A percentile compares a stretch with the other conserved stretches of the same genome.
These are phyloP conservation scores for Aporrectodea caliginosa DNA, from an alignment of 1,140 invertebrate genomes.

Conservation along the genomic window DNA sequence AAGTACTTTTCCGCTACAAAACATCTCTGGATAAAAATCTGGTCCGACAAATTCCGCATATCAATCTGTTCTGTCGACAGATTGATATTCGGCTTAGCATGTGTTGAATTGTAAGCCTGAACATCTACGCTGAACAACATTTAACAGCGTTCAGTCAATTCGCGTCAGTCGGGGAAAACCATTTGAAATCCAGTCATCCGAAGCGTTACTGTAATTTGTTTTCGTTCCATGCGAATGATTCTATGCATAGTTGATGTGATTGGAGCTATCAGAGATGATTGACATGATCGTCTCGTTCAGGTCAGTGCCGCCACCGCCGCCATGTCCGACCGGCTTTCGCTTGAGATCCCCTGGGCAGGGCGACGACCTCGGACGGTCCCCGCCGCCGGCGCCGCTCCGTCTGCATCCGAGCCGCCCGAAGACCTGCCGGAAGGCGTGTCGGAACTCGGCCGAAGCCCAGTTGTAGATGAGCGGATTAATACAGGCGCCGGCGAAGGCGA, in stretches of 20 bases:
- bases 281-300: constrained; percentile 34
- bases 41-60: too few species aligned
- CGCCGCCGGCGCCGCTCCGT: not conserved
- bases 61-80: too few species aligned
- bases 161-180: not conserved
- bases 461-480: constrained; percentile 29
- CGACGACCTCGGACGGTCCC: not conserved
- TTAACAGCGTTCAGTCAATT: too few species aligned
- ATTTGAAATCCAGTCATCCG: too few species aligned
- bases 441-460: constrained; percentile 19
- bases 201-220: too few species aligned
- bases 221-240: not conserved
- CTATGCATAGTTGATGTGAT: constrained; percentile 31
- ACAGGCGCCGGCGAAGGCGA: constrained; percentile 19
- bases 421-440: constrained; percentile 19
- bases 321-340: not conserved
- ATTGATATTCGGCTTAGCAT: too few species aligned
- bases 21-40: too few species aligned
- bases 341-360: not conserved
- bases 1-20: too few species aligned
- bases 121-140: too few species aligned
- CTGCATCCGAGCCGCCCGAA: constrained; percentile 12
- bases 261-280: constrained; percentile 34
- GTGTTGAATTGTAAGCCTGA: too few species aligned
- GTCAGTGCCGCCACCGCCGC: constrained; percentile 20